Evolutionary conservation across 2,888 invertebrate species (phyloP), one percentile per base, ranked within the genome.

Genomic region (Platycnemis pennipes): DNA sequence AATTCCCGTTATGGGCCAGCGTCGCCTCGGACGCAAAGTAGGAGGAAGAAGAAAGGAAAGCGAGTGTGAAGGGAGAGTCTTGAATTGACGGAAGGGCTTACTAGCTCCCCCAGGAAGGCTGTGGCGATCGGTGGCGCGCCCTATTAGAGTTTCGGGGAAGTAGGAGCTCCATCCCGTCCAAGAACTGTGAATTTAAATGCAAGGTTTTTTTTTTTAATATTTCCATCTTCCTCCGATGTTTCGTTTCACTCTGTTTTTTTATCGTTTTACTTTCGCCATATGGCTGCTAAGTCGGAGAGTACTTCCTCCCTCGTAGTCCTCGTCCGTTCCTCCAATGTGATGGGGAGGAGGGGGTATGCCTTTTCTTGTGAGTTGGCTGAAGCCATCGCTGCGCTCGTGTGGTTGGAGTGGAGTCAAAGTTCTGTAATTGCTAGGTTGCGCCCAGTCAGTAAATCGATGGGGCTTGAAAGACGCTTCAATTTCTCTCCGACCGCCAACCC

Each of bases 1-100:
- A 91, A 91, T 91, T 91, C 91, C 91, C 63, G 91, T 91, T 91
- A 91, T 91, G 91, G 63, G 22, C 45, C 53, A 56, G 37, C 63
- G 37, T 53, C 56, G 19, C 22, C 42, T 26, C 42, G 56, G 53
- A 22, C 11, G 89, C 4, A 37, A 4, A 37, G 42, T 2, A 42
- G 89, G 22, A 88, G 46, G 26, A 31, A 49, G 49, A 53, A 19
- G 49, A 31, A 13, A n/a, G 46, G 49, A 22, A 49, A 44, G 31
- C 26, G 31, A 26, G 37, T 16, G 37, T 5, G 22, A 3, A 11
- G 26, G 37, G 37, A 77, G 37, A 13, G 77, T 37, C 37, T n/a
- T 7, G 56, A 26, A n/a, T 22, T 26, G 26, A 26, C 3, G 26
- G 26, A n/a, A 7, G 63, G 63, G n/a, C n/a, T n/a, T n/a, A n/a